Conservation (phyloP, 2,797 vertebrate genomes). For the Tapirus indicus region DNA sequence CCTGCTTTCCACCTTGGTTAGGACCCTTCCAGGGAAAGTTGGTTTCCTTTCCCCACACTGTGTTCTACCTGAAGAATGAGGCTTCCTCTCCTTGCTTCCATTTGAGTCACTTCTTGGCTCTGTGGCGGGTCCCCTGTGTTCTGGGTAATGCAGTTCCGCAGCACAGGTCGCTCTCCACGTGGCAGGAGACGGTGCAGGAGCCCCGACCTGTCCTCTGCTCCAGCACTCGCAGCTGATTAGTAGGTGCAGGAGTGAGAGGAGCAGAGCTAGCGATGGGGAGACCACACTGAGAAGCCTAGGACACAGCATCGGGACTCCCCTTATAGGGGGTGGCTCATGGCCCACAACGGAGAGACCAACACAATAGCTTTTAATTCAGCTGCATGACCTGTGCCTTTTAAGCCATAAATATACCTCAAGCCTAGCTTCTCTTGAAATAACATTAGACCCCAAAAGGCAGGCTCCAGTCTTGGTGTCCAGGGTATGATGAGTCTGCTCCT, state of each 20-base stretch:
- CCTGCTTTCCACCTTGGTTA: neutral
- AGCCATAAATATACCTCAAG: slow-evolving; percentile 78
- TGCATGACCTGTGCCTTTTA: slow-evolving; percentile 73
- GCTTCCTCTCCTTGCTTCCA: neutral
- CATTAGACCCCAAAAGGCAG: neutral
- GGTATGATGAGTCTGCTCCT: neutral
- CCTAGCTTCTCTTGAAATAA: slow-evolving; percentile 53
- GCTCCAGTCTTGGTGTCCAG: neutral
- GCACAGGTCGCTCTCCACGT: neutral
- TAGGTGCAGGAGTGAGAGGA: neutral
- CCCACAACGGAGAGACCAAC: neutral
- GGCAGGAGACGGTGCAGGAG: neutral
- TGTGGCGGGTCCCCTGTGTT: neutral
- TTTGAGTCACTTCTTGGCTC: neutral
- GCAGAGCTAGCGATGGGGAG: neutral
- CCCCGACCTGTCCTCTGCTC: rapidly evolving
- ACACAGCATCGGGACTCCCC: neutral
- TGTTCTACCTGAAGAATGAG: neutral
- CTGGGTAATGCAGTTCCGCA: neutral
- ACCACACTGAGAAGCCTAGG: neutral
- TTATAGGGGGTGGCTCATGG: neutral
- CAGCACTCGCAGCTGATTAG: neutral
- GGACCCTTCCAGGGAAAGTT: neutral
- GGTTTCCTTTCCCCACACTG: neutral
- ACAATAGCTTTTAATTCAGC: slow-evolving; percentile 54